Evolutionary conservation across 2,797 vertebrate species (phyloP).

Genomic region (Gymnopithys bicolor): DNA sequence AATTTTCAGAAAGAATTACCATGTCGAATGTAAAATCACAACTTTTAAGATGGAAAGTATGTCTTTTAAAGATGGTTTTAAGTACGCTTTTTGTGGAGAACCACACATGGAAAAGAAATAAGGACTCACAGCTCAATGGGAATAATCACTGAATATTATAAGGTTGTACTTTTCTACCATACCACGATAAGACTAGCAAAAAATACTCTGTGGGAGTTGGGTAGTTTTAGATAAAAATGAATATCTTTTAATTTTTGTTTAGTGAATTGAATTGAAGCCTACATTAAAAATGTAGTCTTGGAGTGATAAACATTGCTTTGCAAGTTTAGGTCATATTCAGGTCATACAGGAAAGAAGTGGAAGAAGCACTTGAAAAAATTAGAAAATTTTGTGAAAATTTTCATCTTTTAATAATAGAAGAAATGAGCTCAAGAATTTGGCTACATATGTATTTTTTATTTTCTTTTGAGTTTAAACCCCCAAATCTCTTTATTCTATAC

Average conservation of each 20-base stretch:
- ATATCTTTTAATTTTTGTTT: not conserved
- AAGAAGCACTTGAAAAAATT: not conserved
- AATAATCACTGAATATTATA: not conserved
- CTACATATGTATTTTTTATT: not conserved
- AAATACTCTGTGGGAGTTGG: not conserved
- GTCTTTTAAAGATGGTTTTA: not conserved
- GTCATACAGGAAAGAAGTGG: not conserved
- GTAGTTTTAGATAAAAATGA: not conserved
- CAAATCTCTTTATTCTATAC: not conserved
- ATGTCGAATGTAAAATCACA: not conserved
- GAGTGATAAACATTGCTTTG: not conserved
- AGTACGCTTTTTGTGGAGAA: not conserved
- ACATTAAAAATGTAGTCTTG: not conserved
- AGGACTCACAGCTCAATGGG: not conserved
- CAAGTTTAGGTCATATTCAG: not conserved
- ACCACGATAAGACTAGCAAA: not conserved
- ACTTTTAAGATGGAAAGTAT: not conserved
- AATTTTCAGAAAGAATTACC: not conserved
- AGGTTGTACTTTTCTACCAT: not conserved
- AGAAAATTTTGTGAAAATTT: not conserved
- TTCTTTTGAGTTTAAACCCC: not conserved
- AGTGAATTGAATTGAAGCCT: not conserved
- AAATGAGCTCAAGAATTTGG: not conserved
- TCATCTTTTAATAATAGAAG: not conserved
- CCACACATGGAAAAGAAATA: not conserved